Evolutionary conservation across 2,888 invertebrate genomes (phyloP).

Genomic region (Syrista parreyssii): DNA sequence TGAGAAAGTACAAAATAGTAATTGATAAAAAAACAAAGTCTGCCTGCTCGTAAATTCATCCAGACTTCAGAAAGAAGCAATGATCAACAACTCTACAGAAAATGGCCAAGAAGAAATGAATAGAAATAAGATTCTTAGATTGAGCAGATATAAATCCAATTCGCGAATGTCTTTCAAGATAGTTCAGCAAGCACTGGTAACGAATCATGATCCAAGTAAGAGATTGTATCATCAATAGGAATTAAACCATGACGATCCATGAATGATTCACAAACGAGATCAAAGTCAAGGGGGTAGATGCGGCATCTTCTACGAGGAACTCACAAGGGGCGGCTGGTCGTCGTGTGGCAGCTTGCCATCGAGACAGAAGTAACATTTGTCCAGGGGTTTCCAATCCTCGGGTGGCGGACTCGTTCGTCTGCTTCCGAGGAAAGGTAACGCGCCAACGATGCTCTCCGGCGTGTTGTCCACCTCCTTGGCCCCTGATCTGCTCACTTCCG

Average conservation of each 20-base stretch:
- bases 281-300: neutral
- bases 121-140: neutral
- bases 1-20: neutral
- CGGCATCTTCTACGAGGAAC: conserved; percentile 37
- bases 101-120: neutral
- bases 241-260: neutral
- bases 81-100: neutral
- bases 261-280: neutral
- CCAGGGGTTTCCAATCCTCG: conserved; percentile 83
- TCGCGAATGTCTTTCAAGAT: neutral
- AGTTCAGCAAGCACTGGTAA: neutral
- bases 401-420: conserved; percentile 62
- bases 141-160: neutral
- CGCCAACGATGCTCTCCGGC: conserved; percentile 40
- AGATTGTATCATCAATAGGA: neutral
- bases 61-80: neutral
- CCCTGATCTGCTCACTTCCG: conserved; percentile 32
- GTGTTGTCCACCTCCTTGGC: conserved; percentile 27
- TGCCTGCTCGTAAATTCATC: neutral
- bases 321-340: conserved; percentile 71
- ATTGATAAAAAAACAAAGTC: neutral
- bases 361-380: conserved; percentile 87
- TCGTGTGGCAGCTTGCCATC: conserved; percentile 76
- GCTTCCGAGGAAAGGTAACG: conserved; percentile 47
- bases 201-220: neutral